Evolutionary conservation across 2,113 vertebrate genomes (phyloP).

Genomic region (Corythornis cristatus): DNA sequence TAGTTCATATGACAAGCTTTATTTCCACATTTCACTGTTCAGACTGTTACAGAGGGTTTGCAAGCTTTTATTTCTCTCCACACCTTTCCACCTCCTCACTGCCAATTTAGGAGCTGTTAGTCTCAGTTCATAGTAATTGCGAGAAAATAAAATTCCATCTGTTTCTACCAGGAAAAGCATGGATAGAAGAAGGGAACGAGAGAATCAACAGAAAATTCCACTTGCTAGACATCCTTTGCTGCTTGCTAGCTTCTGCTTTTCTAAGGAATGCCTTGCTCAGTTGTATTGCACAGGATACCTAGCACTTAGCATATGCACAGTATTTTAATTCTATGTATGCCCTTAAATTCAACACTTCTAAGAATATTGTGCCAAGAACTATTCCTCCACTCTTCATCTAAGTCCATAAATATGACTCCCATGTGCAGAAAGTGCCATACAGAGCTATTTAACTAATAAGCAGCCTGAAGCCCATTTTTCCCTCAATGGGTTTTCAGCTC

Average conservation of each 20-base stretch:
- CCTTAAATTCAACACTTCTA: background rate
- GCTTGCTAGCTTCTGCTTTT: background rate
- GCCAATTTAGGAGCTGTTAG: slow-evolving; percentile 62
- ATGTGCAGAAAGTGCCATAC: background rate
- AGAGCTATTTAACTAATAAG: slow-evolving; percentile 24
- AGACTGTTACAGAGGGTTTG: slow-evolving; percentile 7
- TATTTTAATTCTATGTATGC: background rate
- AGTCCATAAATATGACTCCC: background rate
- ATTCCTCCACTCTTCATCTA: background rate
- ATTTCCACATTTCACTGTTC: slow-evolving; percentile 30
- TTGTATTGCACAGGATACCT: background rate
- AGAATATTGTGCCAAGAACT: background rate
- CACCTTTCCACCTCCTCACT: slow-evolving; percentile 60
- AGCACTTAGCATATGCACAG: background rate
- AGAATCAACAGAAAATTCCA: slow-evolving; percentile 57
- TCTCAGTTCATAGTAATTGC: slow-evolving; percentile 52
- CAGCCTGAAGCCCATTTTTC: background rate
- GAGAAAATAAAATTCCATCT: slow-evolving; percentile 64
- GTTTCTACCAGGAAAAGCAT: slow-evolving; percentile 34
- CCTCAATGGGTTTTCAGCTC: background rate
- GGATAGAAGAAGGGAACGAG: slow-evolving; percentile 2
- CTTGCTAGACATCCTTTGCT: slow-evolving; percentile 47
- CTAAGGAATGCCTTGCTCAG: background rate
- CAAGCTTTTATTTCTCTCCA: slow-evolving; percentile 26
- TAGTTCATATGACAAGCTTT: slow-evolving; percentile 6